These are phyloP conservation scores for Sebastes nivosus DNA, from an alignment of 2,797 vertebrate genomes.

Conservation along the genomic window DNA sequence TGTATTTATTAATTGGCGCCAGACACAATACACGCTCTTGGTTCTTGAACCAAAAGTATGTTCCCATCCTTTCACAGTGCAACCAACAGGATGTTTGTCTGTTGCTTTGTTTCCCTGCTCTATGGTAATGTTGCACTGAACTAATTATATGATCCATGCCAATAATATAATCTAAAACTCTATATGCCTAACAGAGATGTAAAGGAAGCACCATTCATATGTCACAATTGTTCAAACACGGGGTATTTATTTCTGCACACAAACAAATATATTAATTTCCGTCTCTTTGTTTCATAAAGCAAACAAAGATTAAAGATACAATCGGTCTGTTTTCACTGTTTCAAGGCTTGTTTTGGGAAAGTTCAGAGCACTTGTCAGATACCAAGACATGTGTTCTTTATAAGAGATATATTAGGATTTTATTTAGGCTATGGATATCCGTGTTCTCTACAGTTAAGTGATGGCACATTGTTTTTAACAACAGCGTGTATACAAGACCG, in stretches of 20 bases:
- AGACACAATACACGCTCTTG: conserved; percentile 39
- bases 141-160: not conserved
- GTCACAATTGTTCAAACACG: not conserved
- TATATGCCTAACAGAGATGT: not conserved
- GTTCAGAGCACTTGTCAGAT: not conserved
- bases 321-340: conserved; percentile 36
- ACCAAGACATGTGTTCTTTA: not conserved
- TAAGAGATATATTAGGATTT: conserved; percentile 5
- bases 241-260: not conserved
- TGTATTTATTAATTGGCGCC: conserved; percentile 76
- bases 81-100: conserved; percentile 73
- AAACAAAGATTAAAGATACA: conserved; percentile 16
- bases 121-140: not conserved
- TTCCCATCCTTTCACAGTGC: conserved; percentile 35
- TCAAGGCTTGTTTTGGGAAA: not conserved
- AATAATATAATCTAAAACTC: not conserved
- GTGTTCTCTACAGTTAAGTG: conserved; percentile 21
- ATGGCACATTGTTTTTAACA: conserved; percentile 35
- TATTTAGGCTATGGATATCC: conserved; percentile 55
- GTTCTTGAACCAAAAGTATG: conserved; percentile 35
- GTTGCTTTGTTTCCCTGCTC: conserved; percentile 7
- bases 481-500: not conserved
- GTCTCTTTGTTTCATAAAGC: conserved; percentile 39
- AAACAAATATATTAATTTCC: not conserved
- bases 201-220: not conserved